phyloP scores from a whole-genome alignment of 2,797 vertebrate genomes.

The Chaetophractus vellerosus region DNA sequence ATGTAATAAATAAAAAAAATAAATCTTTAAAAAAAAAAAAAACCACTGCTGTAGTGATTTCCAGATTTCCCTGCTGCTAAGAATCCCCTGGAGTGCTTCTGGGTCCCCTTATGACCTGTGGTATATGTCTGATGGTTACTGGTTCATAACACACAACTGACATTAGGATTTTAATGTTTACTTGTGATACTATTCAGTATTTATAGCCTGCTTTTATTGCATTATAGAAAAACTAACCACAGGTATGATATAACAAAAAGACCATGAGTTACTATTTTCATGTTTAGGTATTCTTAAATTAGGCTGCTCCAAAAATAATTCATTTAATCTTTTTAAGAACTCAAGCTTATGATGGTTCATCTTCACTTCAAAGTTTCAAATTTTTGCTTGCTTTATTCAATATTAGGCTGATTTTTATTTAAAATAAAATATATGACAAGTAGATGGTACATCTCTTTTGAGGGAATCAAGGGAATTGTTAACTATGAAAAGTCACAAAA shows the following conservation, averaged over 20 bases:
- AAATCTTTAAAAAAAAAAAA: neutral
- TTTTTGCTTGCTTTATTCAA: slow-evolving; percentile 12
- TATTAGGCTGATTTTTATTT: neutral
- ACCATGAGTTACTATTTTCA: neutral
- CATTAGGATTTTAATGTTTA: neutral
- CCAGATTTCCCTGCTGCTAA: neutral
- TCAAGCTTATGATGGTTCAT: neutral
- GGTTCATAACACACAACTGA: neutral
- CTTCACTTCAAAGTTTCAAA: slow-evolving; percentile 23
- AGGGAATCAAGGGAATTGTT: neutral
- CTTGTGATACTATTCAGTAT: neutral
- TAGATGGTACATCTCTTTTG: neutral
- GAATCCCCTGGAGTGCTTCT: neutral
- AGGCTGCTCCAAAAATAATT: slow-evolving; percentile 42
- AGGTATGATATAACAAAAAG: neutral
- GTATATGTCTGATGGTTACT: neutral
- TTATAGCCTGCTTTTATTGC: neutral
- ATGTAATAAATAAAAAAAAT: no score
- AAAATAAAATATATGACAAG: neutral
- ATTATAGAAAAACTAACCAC: neutral
- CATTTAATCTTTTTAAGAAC: slow-evolving; percentile 44
- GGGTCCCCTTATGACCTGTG: neutral
- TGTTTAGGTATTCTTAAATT: slow-evolving; percentile 49
- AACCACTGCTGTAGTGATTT: neutral
- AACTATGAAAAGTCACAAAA: slow-evolving; percentile 36